phyloP scores from a whole-genome alignment of 64 coral and sea anemone species.

The Actinia equina region DNA sequence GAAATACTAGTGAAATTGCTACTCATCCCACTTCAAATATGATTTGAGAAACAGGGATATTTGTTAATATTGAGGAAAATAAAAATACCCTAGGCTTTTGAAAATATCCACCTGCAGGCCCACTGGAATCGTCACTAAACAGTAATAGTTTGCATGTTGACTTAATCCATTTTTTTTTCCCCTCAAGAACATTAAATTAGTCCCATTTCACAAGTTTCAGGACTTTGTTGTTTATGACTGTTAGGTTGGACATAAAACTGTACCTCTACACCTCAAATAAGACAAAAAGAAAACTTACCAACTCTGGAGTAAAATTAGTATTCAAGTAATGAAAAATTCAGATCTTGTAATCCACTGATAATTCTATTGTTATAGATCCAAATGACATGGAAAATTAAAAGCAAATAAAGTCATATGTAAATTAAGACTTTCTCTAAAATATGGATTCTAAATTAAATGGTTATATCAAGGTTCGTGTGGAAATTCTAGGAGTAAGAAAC shows the following conservation, averaged over 20 bases:
- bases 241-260: too few species aligned
- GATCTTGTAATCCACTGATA: too few species aligned
- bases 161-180: not conserved
- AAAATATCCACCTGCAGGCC: not conserved
- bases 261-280: too few species aligned
- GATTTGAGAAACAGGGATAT: not conserved
- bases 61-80: not conserved
- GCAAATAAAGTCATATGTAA: not conserved
- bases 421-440: not conserved
- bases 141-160: not conserved
- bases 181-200: not conserved
- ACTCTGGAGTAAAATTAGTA: too few species aligned
- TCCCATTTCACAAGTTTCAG: too few species aligned
- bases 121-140: not conserved
- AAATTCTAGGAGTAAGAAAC: too few species aligned
- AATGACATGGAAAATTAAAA: not conserved
- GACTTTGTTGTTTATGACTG: too few species aligned
- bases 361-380: not conserved
- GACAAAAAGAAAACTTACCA: too few species aligned
- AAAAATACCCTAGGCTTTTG: not conserved
- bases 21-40: not conserved
- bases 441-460: too few species aligned
- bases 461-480: too few species aligned
- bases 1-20: too few species aligned
- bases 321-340: too few species aligned